Conservation (phyloP, 2,113 vertebrate genomes). For the Anhinga rufa region DNA sequence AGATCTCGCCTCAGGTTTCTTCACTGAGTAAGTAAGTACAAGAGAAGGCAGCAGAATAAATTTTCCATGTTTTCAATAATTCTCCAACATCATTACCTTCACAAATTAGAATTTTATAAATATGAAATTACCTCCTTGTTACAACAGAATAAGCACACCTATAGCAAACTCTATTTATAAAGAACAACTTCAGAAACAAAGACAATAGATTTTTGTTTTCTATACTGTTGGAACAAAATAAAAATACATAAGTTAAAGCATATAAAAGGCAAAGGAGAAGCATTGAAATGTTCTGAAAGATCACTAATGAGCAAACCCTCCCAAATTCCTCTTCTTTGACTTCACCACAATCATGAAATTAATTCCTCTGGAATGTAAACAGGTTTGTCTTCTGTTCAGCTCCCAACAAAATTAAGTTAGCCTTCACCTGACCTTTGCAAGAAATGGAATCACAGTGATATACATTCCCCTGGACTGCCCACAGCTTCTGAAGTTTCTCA, state of each 20-base stretch:
- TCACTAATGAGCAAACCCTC: neutral
- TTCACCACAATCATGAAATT: neutral
- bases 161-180: neutral
- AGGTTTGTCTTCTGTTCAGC: constrained; percentile 8
- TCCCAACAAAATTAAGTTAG: neutral
- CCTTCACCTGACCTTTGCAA: neutral
- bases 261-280: neutral
- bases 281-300: neutral
- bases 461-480: neutral
- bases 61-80: neutral
- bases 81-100: neutral
- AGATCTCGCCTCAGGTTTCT: neutral
- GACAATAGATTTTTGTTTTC: neutral
- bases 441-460: neutral
- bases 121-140: neutral
- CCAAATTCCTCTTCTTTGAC: constrained; percentile 21
- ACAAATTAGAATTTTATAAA: neutral
- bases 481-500: neutral
- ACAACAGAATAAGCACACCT: neutral
- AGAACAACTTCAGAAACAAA: neutral
- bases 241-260: neutral
- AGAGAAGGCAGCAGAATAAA: neutral
- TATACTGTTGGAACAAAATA: neutral
- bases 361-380: constrained; percentile 9
- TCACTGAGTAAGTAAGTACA: neutral